Evolutionary conservation across 1,140 invertebrate species (phyloP).

Genomic region (Brachionus plicatilis): DNA sequence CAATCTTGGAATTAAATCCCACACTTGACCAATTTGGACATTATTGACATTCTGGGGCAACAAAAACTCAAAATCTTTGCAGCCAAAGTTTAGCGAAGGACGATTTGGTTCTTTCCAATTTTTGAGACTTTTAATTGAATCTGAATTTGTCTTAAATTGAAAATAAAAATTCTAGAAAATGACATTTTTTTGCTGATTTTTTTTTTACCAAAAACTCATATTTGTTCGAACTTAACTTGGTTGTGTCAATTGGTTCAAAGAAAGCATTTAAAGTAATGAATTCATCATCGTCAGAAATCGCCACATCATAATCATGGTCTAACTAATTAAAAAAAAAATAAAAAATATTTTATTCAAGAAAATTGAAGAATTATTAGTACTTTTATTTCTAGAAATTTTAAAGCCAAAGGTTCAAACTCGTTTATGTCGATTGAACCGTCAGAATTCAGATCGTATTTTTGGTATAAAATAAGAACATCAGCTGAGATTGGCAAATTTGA

Average conservation of each 20-base stretch:
- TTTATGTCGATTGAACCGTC: slow-evolving; percentile 3
- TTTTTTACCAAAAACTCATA: neutral
- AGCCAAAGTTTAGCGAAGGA: neutral
- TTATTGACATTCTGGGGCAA: neutral
- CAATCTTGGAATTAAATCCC: neutral
- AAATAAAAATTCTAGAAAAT: neutral
- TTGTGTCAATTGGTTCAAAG: slow-evolving; percentile 18
- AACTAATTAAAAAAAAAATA: neutral
- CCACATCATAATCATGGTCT: slow-evolving; percentile 1
- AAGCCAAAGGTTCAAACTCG: slow-evolving; percentile 23
- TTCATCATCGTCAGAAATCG: slow-evolving; percentile 4
- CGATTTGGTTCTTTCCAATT: slow-evolving; percentile 17
- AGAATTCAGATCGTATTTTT: slow-evolving; percentile 33
- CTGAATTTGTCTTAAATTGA: neutral
- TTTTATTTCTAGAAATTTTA: neutral
- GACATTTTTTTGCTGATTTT: neutral
- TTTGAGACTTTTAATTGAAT: neutral
- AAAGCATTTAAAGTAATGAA: slow-evolving; percentile 38
- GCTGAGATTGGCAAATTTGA: neutral
- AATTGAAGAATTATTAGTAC: neutral
- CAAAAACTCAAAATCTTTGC: slow-evolving; percentile 5
- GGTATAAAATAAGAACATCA: neutral
- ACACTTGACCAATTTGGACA: neutral
- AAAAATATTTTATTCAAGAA: neutral
- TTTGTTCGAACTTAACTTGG: neutral